A percentile compares a stretch with the other conserved stretches of the same genome.
These are phyloP conservation scores for Salvelinus fontinalis DNA, from an alignment of 2,113 vertebrate species.

Conservation along the genomic window DNA sequence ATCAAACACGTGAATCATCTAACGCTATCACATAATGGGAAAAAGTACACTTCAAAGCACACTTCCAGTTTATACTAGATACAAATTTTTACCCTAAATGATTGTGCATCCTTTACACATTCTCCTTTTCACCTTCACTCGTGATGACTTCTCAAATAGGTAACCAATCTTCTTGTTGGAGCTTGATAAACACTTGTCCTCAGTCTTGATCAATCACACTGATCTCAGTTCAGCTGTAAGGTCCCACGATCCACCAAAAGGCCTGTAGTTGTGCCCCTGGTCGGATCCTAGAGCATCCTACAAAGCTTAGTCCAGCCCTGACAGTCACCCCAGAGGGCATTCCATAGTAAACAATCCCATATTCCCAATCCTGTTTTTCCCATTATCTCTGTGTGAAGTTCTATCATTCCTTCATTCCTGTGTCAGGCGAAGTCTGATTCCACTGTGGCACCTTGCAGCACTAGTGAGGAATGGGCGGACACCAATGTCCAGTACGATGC, in stretches of 20 bases:
- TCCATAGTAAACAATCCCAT: neutral
- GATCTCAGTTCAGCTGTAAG: constrained; percentile 2
- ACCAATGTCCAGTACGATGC: constrained; percentile 58
- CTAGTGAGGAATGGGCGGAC: constrained; percentile 64
- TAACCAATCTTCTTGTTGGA: neutral
- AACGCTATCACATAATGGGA: neutral
- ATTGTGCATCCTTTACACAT: neutral
- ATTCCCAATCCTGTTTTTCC: too few species aligned
- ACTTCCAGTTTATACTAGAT: neutral
- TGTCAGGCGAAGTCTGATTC: constrained; percentile 66
- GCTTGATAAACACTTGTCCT: neutral
- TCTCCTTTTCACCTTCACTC: neutral
- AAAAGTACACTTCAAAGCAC: neutral
- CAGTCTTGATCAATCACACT: neutral
- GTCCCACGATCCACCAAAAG: neutral
- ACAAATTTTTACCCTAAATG: neutral
- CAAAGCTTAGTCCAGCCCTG: neutral
- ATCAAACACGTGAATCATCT: neutral
- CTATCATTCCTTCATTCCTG: constrained; percentile 69
- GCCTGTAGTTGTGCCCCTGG: neutral
- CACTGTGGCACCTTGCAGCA: constrained; percentile 62
- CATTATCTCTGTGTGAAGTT: neutral
- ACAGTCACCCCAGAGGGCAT: neutral
- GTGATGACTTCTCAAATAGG: neutral
- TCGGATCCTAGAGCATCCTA: neutral